A percentile compares a stretch with the other conserved stretches of the same genome.
Conservation (phyloP, 2,113 vertebrate genomes). For the Elephantulus edwardii region DNA sequence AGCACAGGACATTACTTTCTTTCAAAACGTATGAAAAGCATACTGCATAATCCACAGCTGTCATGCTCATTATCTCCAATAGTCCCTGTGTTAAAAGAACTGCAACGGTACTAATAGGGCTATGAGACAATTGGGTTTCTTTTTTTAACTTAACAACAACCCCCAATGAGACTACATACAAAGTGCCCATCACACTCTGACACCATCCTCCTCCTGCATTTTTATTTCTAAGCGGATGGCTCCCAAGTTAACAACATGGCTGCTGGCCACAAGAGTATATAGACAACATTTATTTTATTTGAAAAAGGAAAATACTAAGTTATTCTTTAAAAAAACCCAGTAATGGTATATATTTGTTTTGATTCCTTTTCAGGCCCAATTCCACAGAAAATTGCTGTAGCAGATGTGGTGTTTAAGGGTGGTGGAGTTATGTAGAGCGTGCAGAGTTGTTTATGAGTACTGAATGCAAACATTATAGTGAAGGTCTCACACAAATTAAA, state of each 20-base stretch:
- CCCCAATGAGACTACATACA: neutral
- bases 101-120: conserved; percentile 65
- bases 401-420: neutral
- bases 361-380: neutral
- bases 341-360: neutral
- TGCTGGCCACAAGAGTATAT: neutral
- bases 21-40: conserved; percentile 81
- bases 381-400: neutral
- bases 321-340: neutral
- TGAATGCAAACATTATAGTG: neutral
- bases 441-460: neutral
- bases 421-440: fast-evolving
- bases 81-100: neutral
- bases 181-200: neutral
- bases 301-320: neutral
- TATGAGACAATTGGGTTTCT: conserved; percentile 70
- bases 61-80: conserved; percentile 69
- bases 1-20: conserved; percentile 79
- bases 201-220: neutral
- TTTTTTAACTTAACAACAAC: conserved; percentile 57
- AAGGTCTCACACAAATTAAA: neutral
- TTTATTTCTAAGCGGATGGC: neutral
- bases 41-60: conserved; percentile 72
- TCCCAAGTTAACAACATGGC: conserved; percentile 31
- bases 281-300: conserved; percentile 5